Evolutionary conservation across 1,140 invertebrate genomes (phyloP), one percentile per base, ranked within the genome.

Genomic region (Heliconius hewitsoni): DNA sequence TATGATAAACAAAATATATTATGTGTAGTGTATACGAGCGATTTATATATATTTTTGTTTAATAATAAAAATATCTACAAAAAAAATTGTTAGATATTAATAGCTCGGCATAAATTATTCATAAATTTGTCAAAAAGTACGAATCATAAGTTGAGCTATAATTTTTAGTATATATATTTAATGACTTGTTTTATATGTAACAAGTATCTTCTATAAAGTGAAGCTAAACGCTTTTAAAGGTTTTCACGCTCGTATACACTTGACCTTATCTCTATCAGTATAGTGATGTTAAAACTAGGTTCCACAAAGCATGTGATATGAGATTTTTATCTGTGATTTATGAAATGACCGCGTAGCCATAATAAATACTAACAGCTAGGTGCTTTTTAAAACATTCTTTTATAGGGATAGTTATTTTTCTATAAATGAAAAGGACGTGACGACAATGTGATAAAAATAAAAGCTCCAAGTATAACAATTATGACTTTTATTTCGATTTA

Each of bases 311-410:
- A 42, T 80, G 79, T 80, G 79, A 80, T 80, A 77, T 83, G 85
- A 90, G 89, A 89, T 89, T 90, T 82, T 84, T 86, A 90, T 89
- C 89, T 90, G 89, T 91, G 89, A 91, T 91, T 79, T 89, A 84
- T 83, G 79, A 82, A 81, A 83, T 83, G 75, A 77, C 82, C 81
- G 81, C 80, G 78, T 80, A 80, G 73, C 73, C 81, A 60, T 76
- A 81, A 81, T 75, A 79, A 80, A 74, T 80, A 80, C 77, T 73
- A 82, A 60, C 77, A n/a, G n/a, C 23, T 81, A 82, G 78, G 81
- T 85, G 83, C 83, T 84, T 85, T 73, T 83, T 73, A 76, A 80
- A 84, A 73, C 30, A 82, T 82, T 77, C 85, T 85, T 79, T 71
- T 70, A 75, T 79, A 52, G 30, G 42, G 71, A 70, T 50, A 71